These are phyloP conservation scores for Mobula hypostoma DNA, from an alignment of 2,113 vertebrate genomes.

Conservation along the genomic window DNA sequence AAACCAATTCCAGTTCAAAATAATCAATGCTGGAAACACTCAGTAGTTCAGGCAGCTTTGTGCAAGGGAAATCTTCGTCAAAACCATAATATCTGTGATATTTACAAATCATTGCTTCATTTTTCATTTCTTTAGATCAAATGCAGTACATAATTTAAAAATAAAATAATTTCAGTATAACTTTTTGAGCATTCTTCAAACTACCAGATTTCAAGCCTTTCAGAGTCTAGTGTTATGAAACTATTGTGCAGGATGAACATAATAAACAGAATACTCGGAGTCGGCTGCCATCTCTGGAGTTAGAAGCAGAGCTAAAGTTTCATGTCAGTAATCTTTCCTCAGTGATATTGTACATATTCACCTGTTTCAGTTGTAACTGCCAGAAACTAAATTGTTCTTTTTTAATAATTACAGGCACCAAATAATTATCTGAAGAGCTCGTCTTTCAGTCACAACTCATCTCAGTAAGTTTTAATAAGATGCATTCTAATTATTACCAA, in stretches of 20 bases:
- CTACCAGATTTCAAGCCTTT: too few species aligned
- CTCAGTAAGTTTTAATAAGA: slow-evolving; percentile 50
- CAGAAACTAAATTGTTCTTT: neutral
- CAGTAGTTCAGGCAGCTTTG: too few species aligned
- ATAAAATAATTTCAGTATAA: neutral
- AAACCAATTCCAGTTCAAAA: too few species aligned
- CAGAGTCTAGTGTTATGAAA: too few species aligned
- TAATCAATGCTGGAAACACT: too few species aligned
- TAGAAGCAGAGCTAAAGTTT: too few species aligned
- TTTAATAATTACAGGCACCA: slow-evolving; percentile 47
- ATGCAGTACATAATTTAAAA: neutral
- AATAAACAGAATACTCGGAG: too few species aligned
- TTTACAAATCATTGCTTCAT: neutral
- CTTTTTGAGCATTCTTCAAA: neutral
- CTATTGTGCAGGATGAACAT: too few species aligned
- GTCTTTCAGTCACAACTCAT: slow-evolving; percentile 46
- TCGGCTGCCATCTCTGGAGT: too few species aligned
- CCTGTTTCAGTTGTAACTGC: neutral
- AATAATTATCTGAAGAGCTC: slow-evolving; percentile 40
- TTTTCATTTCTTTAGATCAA: too few species aligned
- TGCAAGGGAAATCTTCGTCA: too few species aligned
- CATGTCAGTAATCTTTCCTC: neutral
- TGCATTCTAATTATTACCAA: neutral
- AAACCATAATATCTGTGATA: neutral
- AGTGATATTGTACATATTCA: neutral